Evolutionary conservation across 2,113 vertebrate genomes (phyloP).

Genomic region (Bucco capensis): DNA sequence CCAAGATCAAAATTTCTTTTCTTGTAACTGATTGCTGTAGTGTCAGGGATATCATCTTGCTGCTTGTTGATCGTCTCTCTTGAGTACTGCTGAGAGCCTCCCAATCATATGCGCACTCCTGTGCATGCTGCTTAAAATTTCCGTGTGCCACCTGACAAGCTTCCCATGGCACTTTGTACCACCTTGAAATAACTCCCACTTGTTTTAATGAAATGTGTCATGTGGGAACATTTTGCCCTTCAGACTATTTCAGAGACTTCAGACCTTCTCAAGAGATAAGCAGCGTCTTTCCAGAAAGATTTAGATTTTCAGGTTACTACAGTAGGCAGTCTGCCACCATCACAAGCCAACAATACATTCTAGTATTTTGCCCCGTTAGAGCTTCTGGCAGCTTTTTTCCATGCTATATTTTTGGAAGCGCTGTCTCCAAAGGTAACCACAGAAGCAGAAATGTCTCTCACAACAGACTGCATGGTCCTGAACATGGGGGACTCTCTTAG

Average conservation of each 20-base stretch:
- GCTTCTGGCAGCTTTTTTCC: neutral
- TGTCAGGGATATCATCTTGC: neutral
- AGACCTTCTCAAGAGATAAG: neutral
- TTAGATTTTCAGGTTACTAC: neutral
- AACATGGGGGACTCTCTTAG: neutral
- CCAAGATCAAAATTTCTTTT: neutral
- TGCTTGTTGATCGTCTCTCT: neutral
- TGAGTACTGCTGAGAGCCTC: neutral
- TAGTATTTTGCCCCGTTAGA: neutral
- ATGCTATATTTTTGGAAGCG: neutral
- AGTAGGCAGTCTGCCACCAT: neutral
- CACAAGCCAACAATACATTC: neutral
- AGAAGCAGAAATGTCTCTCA: neutral
- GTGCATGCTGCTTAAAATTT: neutral
- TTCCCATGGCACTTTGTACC: neutral
- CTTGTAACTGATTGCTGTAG: neutral
- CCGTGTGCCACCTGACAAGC: constrained; percentile 44
- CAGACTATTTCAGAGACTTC: neutral
- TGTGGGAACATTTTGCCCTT: constrained; percentile 7
- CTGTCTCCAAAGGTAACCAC: neutral
- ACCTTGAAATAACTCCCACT: constrained; percentile 32
- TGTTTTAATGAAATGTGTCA: neutral
- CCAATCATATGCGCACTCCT: constrained; percentile 10
- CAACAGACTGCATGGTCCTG: neutral
- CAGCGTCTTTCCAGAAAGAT: neutral